Conservation (phyloP, 2,888 invertebrate species). For the Chydorus sphaericus region DNA sequence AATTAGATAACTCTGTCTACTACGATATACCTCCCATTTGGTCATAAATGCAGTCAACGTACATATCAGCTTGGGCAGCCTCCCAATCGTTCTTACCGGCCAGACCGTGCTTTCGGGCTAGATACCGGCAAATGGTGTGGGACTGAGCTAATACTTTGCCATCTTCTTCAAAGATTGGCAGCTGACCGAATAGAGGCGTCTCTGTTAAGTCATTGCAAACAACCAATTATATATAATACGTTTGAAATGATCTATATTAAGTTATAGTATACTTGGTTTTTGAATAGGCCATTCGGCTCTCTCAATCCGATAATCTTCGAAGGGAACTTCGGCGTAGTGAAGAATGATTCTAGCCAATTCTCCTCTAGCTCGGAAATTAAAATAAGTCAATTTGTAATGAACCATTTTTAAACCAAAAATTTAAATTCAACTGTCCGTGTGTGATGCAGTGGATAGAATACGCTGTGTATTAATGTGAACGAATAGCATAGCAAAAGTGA, state of each 20-base stretch:
- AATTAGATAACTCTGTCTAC: neutral
- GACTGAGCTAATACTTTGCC: constrained; percentile 9
- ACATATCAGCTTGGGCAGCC: constrained; percentile 15
- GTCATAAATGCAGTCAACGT: constrained; percentile 14
- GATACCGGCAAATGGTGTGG: constrained; percentile 15
- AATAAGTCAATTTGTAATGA: constrained; percentile 15
- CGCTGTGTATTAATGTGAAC: no score
- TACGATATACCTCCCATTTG: neutral
- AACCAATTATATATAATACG: no score
- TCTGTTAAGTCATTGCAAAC: no score
- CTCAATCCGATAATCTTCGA: constrained; percentile 12
- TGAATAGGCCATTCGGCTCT: constrained; percentile 6
- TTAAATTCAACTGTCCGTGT: no score
- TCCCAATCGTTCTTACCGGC: constrained; percentile 14
- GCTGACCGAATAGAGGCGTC: constrained; percentile 13
- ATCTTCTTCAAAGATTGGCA: constrained; percentile 6
- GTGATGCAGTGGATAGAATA: no score
- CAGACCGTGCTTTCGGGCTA: constrained; percentile 16
- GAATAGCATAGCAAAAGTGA: no score
- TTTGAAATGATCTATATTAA: no score
- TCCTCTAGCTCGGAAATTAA: constrained; percentile 13
- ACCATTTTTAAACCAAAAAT: no score
- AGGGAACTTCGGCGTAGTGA: constrained; percentile 12
- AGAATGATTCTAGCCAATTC: constrained; percentile 12
- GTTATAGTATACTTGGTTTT: constrained; percentile 15